Conservation (phyloP, 2,113 vertebrate species). For the Microcebus jonahi region DNA sequence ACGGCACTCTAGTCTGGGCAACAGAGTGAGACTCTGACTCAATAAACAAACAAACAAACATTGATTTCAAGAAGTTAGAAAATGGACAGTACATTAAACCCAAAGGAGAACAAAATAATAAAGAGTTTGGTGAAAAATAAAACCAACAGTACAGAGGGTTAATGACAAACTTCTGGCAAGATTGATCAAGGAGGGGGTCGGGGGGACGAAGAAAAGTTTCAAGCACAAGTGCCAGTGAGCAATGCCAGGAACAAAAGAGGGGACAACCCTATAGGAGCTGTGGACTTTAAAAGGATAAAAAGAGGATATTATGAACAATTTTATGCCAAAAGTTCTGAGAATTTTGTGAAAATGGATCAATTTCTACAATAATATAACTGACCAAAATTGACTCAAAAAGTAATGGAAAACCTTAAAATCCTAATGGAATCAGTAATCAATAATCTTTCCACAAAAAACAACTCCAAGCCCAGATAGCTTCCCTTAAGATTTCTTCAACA, state of each 20-base stretch:
- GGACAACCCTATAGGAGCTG: not conserved
- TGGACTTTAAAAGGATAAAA: not conserved
- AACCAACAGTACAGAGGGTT: not conserved
- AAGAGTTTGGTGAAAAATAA: not conserved
- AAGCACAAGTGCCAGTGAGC: not conserved
- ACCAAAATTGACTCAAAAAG: not conserved
- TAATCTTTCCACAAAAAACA: not conserved
- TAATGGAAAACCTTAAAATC: not conserved
- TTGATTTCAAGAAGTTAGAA: slow-evolving; percentile 29
- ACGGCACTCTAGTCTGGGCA: too few species aligned
- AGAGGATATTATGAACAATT: not conserved
- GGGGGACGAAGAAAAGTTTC: not conserved
- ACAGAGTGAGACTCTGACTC: too few species aligned
- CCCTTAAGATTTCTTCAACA: slow-evolving; percentile 24
- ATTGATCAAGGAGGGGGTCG: not conserved
- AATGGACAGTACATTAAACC: not conserved
- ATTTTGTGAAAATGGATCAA: not conserved
- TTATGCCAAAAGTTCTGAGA: not conserved
- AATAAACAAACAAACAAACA: too few species aligned
- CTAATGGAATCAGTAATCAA: not conserved
- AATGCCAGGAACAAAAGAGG: not conserved
- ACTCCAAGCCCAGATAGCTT: not conserved
- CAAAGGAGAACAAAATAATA: slow-evolving; percentile 29
- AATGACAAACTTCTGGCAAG: not conserved
- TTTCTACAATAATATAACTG: slow-evolving; percentile 2